Evolutionary conservation across 1,140 invertebrate genomes (phyloP).

Genomic region (Drosophila dunni): DNA sequence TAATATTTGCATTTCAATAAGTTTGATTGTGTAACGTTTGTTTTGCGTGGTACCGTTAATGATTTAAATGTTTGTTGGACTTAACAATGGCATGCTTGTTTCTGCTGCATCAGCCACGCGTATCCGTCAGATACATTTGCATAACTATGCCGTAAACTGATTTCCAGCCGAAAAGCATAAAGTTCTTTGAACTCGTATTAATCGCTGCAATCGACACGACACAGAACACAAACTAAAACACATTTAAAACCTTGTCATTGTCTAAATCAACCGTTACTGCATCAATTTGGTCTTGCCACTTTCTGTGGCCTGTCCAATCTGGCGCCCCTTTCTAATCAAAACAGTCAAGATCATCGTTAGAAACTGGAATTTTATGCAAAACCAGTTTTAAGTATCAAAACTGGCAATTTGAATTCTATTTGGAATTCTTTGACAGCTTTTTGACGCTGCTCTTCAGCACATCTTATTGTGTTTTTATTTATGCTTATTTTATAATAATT

Average conservation of each 20-base stretch:
- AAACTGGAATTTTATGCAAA: conserved; percentile 28
- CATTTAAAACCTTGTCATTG: conserved; percentile 13
- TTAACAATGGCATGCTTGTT: conserved; percentile 51
- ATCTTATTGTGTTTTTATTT: conserved; percentile 37
- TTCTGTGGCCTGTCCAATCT: neutral
- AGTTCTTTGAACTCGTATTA: conserved; percentile 73
- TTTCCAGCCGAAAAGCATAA: conserved; percentile 22
- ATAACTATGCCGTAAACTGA: conserved; percentile 42
- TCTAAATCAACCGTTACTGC: conserved; percentile 38
- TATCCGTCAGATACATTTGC: conserved; percentile 77
- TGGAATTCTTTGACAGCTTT: conserved; percentile 45
- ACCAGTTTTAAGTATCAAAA: conserved; percentile 51
- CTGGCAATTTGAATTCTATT: conserved; percentile 21
- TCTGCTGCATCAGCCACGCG: conserved; percentile 54
- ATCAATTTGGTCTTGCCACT: conserved; percentile 31
- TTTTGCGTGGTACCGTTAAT: conserved; percentile 59
- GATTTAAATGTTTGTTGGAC: conserved; percentile 44
- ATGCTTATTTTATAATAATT: neutral
- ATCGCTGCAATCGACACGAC: conserved; percentile 37
- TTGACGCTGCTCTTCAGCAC: conserved; percentile 27
- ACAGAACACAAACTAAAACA: neutral
- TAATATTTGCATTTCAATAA: conserved; percentile 77
- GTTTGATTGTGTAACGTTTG: conserved; percentile 61
- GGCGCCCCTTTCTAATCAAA: conserved; percentile 33
- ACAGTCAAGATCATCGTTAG: conserved; percentile 13